These are phyloP conservation scores for Psammodynastes pulverulentus DNA, from an alignment of 2,113 vertebrate species.

Conservation along the genomic window DNA sequence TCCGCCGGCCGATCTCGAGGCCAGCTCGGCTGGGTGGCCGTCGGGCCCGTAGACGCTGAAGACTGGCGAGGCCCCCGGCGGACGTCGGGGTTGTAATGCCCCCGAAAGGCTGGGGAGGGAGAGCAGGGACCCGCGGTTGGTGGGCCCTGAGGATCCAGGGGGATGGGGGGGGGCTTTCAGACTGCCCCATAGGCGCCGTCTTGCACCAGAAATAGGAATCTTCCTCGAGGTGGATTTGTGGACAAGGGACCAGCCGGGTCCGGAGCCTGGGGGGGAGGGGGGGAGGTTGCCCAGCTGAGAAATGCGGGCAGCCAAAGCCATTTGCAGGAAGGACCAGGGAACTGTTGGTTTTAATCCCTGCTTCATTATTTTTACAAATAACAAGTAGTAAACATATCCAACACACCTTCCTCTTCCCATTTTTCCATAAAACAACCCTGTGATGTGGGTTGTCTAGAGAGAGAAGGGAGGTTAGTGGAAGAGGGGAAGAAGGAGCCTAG, in stretches of 20 bases:
- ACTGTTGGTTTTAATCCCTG: neutral
- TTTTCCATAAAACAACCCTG: neutral
- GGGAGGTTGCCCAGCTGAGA: neutral
- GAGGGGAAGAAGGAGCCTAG: neutral
- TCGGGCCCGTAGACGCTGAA: neutral
- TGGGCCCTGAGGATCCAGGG: neutral
- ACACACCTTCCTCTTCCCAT: neutral
- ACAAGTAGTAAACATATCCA: neutral
- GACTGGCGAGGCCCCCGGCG: neutral
- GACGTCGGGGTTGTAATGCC: neutral
- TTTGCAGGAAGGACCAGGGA: neutral
- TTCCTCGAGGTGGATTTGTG: neutral
- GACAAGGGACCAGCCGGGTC: neutral
- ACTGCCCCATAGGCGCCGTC: neutral
- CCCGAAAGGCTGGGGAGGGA: neutral
- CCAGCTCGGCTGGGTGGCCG: conserved; percentile 32
- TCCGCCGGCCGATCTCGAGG: neutral
- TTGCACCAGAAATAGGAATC: neutral
- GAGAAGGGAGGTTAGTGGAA: too few relatives aligned
- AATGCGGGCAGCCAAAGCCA: neutral
- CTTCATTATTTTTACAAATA: neutral
- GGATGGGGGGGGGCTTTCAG: neutral
- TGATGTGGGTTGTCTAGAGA: neutral
- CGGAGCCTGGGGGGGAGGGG: neutral
- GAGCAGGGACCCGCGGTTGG: neutral